These are phyloP conservation scores for Paracentrotus lividus DNA, from an alignment of 53 echinoderm and acorn worm species.

Conservation along the genomic window DNA sequence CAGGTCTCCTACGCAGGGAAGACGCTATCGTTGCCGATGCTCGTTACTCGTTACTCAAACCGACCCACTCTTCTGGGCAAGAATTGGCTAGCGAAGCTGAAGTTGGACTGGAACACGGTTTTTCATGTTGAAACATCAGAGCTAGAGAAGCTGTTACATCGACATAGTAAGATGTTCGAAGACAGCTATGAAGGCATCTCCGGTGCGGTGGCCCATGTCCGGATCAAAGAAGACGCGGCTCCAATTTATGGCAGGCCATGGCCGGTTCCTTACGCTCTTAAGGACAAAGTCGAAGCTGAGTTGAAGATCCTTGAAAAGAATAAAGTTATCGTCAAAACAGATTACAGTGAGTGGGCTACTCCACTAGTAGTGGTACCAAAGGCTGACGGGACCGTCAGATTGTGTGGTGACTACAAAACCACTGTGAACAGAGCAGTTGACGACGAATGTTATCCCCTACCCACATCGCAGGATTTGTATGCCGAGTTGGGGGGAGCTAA, in stretches of 20 bases:
- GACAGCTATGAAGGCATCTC: neutral
- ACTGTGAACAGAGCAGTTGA: conserved; percentile 55
- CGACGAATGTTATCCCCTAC: conserved; percentile 49
- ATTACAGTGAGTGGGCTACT: conserved; percentile 59
- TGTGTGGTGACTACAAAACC: conserved; percentile 75
- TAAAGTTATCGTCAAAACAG: conserved; percentile 45
- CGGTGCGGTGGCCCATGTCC: neutral
- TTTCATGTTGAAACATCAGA: neutral
- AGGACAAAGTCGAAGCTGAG: neutral
- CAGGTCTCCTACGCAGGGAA: neutral
- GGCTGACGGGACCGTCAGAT: conserved; percentile 41
- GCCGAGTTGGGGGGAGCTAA: conserved; percentile 62
- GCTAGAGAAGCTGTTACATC: neutral
- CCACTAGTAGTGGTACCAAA: conserved; percentile 67
- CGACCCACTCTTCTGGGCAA: neutral
- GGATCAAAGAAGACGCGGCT: neutral
- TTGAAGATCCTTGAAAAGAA: conserved; percentile 62
- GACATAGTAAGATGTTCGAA: neutral
- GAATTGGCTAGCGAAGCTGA: neutral
- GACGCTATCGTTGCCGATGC: neutral
- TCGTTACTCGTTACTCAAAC: neutral
- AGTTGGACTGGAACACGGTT: neutral
- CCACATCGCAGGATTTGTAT: conserved; percentile 69
- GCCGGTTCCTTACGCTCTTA: neutral
- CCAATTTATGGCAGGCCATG: neutral